Percentiles rank a stretch among this genome's conserved stretches.
phyloP scores from a whole-genome alignment of 2,888 invertebrate species.

The Neoaliturus tenellus region DNA sequence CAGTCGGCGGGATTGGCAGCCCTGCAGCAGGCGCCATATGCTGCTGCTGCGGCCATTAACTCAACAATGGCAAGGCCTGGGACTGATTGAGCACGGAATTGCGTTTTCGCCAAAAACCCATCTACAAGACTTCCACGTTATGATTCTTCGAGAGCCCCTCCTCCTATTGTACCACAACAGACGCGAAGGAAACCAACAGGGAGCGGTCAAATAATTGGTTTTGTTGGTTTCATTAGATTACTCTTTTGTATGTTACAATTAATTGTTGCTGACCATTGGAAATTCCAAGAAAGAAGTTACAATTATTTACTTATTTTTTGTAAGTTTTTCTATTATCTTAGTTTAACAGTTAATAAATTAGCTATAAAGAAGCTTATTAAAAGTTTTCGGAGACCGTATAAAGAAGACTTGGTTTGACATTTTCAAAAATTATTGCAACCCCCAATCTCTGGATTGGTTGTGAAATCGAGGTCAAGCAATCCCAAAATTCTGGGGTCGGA shows the following conservation, averaged over 20 bases:
- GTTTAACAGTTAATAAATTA: too few species aligned
- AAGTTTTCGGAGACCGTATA: too few species aligned
- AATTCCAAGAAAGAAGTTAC: too few species aligned
- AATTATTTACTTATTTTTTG: too few species aligned
- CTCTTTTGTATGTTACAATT: background rate
- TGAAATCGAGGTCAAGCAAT: too few species aligned
- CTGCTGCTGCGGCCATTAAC: background rate
- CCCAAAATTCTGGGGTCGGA: too few species aligned
- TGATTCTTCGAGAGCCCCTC: background rate
- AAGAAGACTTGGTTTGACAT: too few species aligned
- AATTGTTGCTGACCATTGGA: too few species aligned
- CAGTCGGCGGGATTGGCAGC: background rate
- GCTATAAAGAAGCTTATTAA: too few species aligned
- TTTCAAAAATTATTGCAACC: too few species aligned
- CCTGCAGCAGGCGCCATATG: background rate
- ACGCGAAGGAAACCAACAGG: background rate
- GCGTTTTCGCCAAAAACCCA: conserved; percentile 8
- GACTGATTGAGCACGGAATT: background rate
- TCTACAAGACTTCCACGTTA: background rate
- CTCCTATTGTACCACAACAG: background rate
- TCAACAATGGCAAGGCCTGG: background rate
- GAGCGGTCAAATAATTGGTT: background rate
- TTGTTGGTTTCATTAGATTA: background rate
- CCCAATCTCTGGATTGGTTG: too few species aligned
- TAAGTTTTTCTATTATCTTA: too few species aligned